Base-by-base conservation (phyloP, 2,888 invertebrate genomes). In the Seira sanloemensis region DNA sequence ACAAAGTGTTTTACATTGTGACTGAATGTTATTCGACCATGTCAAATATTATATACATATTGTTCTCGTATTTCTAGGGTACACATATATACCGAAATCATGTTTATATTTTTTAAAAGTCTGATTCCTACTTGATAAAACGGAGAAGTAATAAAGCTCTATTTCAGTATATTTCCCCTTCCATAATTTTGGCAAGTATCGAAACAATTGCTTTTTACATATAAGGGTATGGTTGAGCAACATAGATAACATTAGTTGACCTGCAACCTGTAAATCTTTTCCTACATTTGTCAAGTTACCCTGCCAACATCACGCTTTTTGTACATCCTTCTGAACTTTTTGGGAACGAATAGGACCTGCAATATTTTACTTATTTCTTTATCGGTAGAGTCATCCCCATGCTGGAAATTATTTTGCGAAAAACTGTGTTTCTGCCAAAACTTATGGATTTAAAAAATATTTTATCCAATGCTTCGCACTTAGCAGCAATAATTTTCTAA, bases 1-100 rank as follows among this genome's bases (percentile, higher is more conserved):
- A 91, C 95, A 95, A 92, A 94, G 94, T 86, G 96, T 97, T 90
- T 92, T 97, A 86, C 90, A 90, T 58, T 83, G 77, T 27, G 83
- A 83, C 83, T 83, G 83, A 83, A 72, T 23, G 54, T 62, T 16
- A 68, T 46, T 77, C 69, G 27, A 46, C 19, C 68, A 68, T 25
- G 68, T 68, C 27, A 68, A 68, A 66, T 24, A 21, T 50, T 23
- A 68, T 37, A 54, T 18, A 19, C 76, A 37, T 21, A 46, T 37
- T 37, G 12, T 37, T 37, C 37, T 37, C 4, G 5, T 37, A 37
- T 37, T 37, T 37, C 12, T 37, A 37, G 4, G 37, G 5, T 12
- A 37, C 37, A 76, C 67, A 25, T 69, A 37, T 23, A 37, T 24
- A 58, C n/a, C 12, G 27, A 16, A 76, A 65, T 73, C 54, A 73